Conservation (phyloP, 2,113 vertebrate genomes). For the Tautogolabrus adspersus region DNA sequence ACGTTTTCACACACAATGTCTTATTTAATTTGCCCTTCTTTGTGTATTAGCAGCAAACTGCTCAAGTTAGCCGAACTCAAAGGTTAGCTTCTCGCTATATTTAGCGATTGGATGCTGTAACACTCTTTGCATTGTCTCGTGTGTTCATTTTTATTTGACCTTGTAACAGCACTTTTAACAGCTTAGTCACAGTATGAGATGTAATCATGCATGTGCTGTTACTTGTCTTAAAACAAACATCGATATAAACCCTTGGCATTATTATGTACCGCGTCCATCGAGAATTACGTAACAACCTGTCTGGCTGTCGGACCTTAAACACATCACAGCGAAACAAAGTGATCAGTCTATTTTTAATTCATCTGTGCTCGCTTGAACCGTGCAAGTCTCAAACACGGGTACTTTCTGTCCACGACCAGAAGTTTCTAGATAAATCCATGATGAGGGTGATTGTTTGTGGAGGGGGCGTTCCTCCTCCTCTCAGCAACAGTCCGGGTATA, state of each 20-base stretch:
- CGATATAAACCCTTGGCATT: background rate
- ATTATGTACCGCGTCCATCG: background rate
- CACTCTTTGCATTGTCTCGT: no score
- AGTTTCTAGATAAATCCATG: constrained; percentile 24
- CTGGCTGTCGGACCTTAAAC: background rate
- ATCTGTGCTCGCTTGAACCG: background rate
- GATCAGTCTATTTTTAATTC: background rate
- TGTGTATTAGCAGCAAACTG: background rate
- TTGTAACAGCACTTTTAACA: background rate
- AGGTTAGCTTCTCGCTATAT: constrained; percentile 17
- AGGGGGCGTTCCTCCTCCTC: constrained; percentile 32
- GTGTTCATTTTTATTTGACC: no score
- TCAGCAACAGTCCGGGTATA: background rate
- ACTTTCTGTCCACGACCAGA: background rate
- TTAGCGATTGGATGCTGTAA: background rate
- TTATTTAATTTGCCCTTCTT: background rate
- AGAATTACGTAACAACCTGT: constrained; percentile 30
- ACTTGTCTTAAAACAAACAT: no score
- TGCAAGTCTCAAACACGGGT: background rate
- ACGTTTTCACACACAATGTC: background rate
- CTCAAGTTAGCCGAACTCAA: background rate
- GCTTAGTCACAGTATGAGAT: background rate
- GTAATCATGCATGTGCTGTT: no score
- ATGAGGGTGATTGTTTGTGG: background rate
- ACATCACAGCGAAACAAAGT: accelerated